Conservation (phyloP, 2,113 vertebrate genomes). For the Pelusios castaneus region DNA sequence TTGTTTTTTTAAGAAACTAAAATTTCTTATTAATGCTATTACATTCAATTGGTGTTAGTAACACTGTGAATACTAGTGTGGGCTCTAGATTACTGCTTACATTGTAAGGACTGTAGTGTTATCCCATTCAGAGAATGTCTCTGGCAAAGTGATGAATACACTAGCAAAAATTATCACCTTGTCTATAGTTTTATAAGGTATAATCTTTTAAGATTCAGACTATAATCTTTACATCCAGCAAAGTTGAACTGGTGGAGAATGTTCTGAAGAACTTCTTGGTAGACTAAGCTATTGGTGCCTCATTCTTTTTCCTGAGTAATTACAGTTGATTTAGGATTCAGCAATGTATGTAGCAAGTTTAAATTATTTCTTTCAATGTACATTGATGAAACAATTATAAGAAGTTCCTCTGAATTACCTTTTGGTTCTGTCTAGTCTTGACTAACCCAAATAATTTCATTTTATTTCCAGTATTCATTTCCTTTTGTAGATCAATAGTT, state of each 20-base stretch:
- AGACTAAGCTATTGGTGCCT: not conserved
- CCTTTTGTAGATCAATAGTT: not conserved
- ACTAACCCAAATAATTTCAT: not conserved
- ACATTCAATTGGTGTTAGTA: not conserved
- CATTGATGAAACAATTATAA: not conserved
- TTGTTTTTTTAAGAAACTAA: not conserved
- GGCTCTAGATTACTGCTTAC: not conserved
- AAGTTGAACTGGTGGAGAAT: not conserved
- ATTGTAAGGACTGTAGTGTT: not conserved
- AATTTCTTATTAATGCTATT: not conserved
- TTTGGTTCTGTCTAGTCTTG: not conserved
- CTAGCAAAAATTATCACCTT: not conserved
- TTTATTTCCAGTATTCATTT: not conserved
- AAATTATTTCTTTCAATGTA: not conserved
- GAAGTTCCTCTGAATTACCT: not conserved
- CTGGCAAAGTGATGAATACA: not conserved
- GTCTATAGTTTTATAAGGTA: not conserved
- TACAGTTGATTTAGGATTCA: not conserved
- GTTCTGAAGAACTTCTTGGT: not conserved
- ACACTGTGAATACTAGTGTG: not conserved
- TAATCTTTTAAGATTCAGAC: not conserved
- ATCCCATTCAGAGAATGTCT: not conserved
- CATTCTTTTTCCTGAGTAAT: not conserved
- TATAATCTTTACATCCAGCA: not conserved
- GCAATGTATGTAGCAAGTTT: not conserved